These are phyloP conservation scores for Plectrocnemia conspersa DNA, from an alignment of 1,140 invertebrate genomes.

Conservation along the genomic window DNA sequence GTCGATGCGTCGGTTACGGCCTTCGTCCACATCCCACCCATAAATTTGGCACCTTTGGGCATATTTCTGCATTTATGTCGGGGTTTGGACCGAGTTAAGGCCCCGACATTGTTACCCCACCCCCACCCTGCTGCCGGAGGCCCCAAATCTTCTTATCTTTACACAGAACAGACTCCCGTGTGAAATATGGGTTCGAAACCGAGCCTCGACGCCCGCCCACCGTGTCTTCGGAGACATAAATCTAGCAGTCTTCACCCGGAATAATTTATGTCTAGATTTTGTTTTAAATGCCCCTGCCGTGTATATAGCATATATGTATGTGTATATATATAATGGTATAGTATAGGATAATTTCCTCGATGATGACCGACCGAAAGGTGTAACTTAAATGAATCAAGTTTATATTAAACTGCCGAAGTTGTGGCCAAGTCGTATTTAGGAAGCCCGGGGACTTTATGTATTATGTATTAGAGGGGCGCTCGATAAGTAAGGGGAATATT, in stretches of 20 bases:
- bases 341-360: too few species aligned
- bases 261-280: constrained; percentile 27
- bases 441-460: too few species aligned
- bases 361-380: background rate
- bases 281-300: constrained; percentile 1
- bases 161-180: constrained; percentile 19
- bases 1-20: background rate
- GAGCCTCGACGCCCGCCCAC: background rate
- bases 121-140: background rate
- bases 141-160: constrained; percentile 22
- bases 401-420: background rate
- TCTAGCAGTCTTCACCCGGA: constrained; percentile 2
- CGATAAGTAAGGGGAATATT: too few species aligned
- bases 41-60: background rate
- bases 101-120: constrained; percentile 2
- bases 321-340: too few species aligned
- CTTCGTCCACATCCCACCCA: background rate
- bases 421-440: too few species aligned
- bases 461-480: too few species aligned
- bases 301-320: background rate
- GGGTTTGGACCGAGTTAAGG: background rate
- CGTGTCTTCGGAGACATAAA: constrained; percentile 10
- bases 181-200: constrained; percentile 11
- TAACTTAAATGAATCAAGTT: background rate
- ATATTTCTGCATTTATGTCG: constrained; percentile 10